Percentiles rank a stretch among this genome's conserved stretches.
These are phyloP conservation scores for Gallirallus australis DNA, from an alignment of 2,797 vertebrate genomes.

Conservation along the genomic window DNA sequence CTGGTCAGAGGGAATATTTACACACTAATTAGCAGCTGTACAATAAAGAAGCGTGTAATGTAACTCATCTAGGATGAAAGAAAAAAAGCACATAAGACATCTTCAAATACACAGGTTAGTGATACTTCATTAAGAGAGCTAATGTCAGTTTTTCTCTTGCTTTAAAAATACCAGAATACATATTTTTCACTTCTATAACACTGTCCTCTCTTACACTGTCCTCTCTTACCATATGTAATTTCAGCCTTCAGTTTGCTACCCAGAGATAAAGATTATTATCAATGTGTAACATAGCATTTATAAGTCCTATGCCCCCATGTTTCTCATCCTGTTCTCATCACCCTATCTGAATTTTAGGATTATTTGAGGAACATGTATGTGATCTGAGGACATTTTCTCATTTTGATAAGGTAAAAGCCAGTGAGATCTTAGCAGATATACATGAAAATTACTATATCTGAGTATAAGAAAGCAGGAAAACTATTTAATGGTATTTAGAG, in stretches of 20 bases:
- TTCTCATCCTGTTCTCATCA: too few relatives aligned
- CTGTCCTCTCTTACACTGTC: neutral
- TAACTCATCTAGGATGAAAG: neutral
- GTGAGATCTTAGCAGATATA: neutral
- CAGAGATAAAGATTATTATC: neutral
- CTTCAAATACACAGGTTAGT: neutral
- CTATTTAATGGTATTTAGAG: neutral
- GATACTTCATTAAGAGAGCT: neutral
- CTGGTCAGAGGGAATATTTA: neutral
- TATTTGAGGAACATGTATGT: neutral
- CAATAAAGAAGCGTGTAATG: neutral
- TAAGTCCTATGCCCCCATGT: fast-evolving
- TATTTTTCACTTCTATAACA: neutral
- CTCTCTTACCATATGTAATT: neutral
- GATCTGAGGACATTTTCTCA: neutral
- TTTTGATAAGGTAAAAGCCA: too few relatives aligned
- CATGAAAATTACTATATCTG: neutral
- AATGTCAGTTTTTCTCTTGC: neutral
- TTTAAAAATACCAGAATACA: neutral
- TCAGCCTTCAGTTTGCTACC: neutral
- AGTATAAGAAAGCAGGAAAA: neutral
- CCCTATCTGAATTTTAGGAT: neutral
- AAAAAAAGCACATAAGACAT: neutral
- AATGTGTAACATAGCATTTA: neutral
- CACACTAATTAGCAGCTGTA: neutral